Evolutionary conservation across 2,113 vertebrate genomes (phyloP), one percentile per base, ranked within the genome.

Genomic region (Paradoxurus hermaphroditus): DNA sequence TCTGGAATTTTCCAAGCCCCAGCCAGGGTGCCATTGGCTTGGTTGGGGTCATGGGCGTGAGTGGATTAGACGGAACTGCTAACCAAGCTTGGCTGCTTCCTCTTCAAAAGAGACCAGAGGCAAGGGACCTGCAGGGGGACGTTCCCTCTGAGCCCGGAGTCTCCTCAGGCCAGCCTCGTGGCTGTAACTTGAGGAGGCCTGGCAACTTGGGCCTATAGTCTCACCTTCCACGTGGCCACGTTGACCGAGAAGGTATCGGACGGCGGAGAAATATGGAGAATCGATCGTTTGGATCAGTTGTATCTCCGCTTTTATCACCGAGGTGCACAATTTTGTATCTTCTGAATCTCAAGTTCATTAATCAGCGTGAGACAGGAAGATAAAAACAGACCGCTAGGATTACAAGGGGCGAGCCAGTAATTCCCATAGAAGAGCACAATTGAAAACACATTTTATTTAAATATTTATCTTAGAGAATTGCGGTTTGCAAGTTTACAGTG

Each of bases 391-490:
- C 59, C 65, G 85, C 83, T 93, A 19, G 82, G 53, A 27, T 95
- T 77, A 86, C 59, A 91, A 46, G 73, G 68, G 72, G 36, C 77
- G 65, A 97, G 75, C 46, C 1, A 1, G 86, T 59, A 77, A 83
- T 95, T 92, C 96, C 85, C 96, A 82, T 41, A 51, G 86, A 84
- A 92, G 78, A 94, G 79, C 34, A 90, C 78, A 90, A 97, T 92
- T 49, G 51, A 10, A 15, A 95, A 93, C 65, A 56, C 83, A 77
- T 93, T 96, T 96, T 87, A 92, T 91, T 97, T 96, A 89, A 96
- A 94, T 97, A 67, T 86, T 90, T 89, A 83, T 97, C 94, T 94
- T 96, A 94, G 90, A 72, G 90, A 95, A 25, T 75, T 93, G 86
- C 63, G 7, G 83, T 84, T 96, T 95, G 90, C 15, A 19, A 82